Evolutionary conservation across 2,113 vertebrate species (phyloP), one percentile per base, ranked within the genome.

Genomic region (Ascaphus truei): DNA sequence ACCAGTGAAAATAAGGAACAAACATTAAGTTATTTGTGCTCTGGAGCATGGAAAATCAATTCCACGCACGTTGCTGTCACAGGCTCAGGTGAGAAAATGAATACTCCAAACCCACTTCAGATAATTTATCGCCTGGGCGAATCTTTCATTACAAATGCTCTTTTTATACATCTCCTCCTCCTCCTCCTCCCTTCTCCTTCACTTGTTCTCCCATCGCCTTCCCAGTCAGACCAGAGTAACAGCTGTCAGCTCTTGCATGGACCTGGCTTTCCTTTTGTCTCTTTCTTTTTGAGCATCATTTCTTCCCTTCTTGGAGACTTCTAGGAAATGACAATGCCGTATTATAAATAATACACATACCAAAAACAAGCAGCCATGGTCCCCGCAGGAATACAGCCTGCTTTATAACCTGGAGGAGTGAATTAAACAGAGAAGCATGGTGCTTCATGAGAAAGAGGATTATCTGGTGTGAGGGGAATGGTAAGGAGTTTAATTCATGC

Each of bases 51-150:
- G 47, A 39, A 37, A 71, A 71, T 61, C 56, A 61, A 61, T 71
- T 71, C 67, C 23, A 39, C 11, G 18, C 57, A 61, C 33, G 34
- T 23, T 22, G 33, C 43, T 61, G 57, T 71, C 43, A 61, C 57
- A 71, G 41, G 57, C 57, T 61, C 67, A 71, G 67, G 67, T 71
- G 53, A 61, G 67, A 71, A 71, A 71, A 71, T 71, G 33, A 71
- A 71, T 71, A 68, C 56, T 71, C 56, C 37, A 60, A 71, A 31
- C 59, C 67, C 67, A 52, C 56, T 41, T 39, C 67, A 71, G 67
- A 61, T 71, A 71, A 71, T 71, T 71, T 61, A 71, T 71, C 67
- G 61, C 67, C 57, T 71, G 67, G 67, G 47, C 34, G 18, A 71
- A 71, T 61, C 67, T 71, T 52, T 71, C 67, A 61, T 71, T 61